A percentile compares a stretch with the other conserved stretches of the same genome.
phyloP scores from a whole-genome alignment of 2,113 vertebrate species.

The Cololabis saira region DNA sequence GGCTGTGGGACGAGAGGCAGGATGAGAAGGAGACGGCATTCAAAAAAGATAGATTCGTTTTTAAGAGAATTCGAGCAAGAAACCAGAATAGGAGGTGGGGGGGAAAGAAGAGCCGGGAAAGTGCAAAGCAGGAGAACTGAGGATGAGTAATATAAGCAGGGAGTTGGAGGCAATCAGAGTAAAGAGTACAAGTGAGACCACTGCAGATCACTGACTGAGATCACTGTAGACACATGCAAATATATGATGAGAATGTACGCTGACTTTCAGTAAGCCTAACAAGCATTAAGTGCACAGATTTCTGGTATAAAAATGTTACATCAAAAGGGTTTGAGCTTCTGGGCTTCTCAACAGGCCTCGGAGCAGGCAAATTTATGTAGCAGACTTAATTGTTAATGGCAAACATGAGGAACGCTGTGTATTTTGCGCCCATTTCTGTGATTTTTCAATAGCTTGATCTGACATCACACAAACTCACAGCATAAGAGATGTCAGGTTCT shows the following conservation, averaged over 20 bases:
- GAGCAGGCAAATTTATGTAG: conserved; percentile 30
- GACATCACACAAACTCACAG: conserved; percentile 72
- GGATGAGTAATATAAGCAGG: conserved; percentile 36
- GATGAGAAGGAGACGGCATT: neutral
- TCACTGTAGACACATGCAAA: conserved; percentile 55
- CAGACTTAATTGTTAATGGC: conserved; percentile 65
- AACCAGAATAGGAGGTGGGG: neutral
- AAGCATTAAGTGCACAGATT: conserved; percentile 45
- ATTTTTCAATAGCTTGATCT: conserved; percentile 73
- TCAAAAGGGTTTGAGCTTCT: conserved; percentile 51
- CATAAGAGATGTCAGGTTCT: conserved; percentile 66
- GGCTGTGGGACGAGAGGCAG: conserved; percentile 80
- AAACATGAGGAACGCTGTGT: conserved; percentile 50
- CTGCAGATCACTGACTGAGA: conserved; percentile 24
- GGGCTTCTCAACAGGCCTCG: conserved; percentile 49
- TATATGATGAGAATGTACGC: conserved; percentile 47
- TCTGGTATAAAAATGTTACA: conserved; percentile 53
- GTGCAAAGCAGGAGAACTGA: conserved; percentile 24
- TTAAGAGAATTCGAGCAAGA: neutral
- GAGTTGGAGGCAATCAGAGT: conserved; percentile 33
- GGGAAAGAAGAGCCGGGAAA: conserved; percentile 3
- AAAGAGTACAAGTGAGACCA: conserved; percentile 20
- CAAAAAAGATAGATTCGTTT: conserved; percentile 8
- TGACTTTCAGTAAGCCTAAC: conserved; percentile 50
- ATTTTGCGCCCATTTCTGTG: conserved; percentile 66